Evolutionary conservation across 2,888 invertebrate genomes (phyloP), one percentile per base, ranked within the genome.

Genomic region (Pterobdella sp.): DNA sequence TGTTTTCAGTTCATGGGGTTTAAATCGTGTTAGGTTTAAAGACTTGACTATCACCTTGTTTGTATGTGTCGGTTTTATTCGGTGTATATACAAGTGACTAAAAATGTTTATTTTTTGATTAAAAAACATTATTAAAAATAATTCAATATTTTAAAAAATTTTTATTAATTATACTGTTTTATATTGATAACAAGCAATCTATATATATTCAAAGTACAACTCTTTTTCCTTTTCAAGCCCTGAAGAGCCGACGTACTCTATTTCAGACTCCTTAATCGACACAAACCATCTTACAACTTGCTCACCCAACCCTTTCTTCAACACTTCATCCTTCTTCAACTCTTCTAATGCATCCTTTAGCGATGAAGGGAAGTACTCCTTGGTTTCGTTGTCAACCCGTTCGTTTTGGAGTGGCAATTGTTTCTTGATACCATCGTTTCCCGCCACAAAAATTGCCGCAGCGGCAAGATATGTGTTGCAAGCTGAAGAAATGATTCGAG

Each of bases 341-440:
- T 52, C 75, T 22, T 68, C 52, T 34, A 76, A 36, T 10, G 76
- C 74, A 22, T 76, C 75, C n/a, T 73, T 60, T 10, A 76, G 60
- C n/a, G 69, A 66, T 36, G 52, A 32, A 1, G 71, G 71, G 32
- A 56, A 26, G 4, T 34, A 60, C 42, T 68, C 42, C n/a, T 29
- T 42, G 26, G 18, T 63, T 35, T n/a, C 34, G 35, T 63, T 63
- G 3, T 56, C n/a, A 22, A 26, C 60, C 3, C 60, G 4, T 26
- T 22, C 60, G n/a, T 29, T 34, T 26, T 14, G 63, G 1, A 71
- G 63, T 1, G 34, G 63, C 10, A 76, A 31, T 29, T 76, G 69
- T 26, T 72, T 72, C 32, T 37, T 22, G n/a, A 76, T 36, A 22
- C 77, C 77, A 66, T 77, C 76, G n/a, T 74, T 35, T 1, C 75